Conservation (phyloP, 2,888 invertebrate species). For the Lamellibrachia columna region DNA sequence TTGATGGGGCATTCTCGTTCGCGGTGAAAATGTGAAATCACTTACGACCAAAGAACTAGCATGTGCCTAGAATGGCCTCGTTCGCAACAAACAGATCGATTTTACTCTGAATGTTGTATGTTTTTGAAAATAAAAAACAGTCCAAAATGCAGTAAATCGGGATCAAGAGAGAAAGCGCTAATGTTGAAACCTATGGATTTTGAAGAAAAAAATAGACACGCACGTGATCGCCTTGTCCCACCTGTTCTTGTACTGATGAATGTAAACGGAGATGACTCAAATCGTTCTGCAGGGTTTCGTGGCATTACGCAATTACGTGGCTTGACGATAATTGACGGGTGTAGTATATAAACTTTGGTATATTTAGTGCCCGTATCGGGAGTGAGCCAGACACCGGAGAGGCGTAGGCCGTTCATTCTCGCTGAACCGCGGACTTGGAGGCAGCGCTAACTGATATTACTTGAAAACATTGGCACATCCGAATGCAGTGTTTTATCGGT, state of each 20-base stretch:
- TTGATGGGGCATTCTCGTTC: too few relatives aligned
- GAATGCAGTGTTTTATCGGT: not conserved
- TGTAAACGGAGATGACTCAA: not conserved
- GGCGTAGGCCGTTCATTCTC: not conserved
- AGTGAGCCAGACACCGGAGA: not conserved
- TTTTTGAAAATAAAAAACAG: too few relatives aligned
- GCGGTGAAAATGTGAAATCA: too few relatives aligned
- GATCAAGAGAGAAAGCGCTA: too few relatives aligned
- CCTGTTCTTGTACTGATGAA: not conserved
- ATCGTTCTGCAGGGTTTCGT: not conserved
- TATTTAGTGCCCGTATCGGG: not conserved
- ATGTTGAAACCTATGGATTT: too few relatives aligned
- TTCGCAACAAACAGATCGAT: too few relatives aligned
- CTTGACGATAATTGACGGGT: not conserved
- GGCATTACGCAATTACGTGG: not conserved
- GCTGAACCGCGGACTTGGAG: not conserved
- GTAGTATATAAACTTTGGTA: not conserved
- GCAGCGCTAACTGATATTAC: not conserved
- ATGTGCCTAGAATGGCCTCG: too few relatives aligned
- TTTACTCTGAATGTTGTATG: too few relatives aligned
- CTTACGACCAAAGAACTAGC: too few relatives aligned
- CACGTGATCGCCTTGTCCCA: not conserved
- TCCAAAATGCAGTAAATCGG: too few relatives aligned
- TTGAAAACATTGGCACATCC: not conserved
- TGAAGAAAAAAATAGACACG: not conserved